Evolutionary conservation across 2,888 invertebrate species (phyloP), one percentile per base, ranked within the genome.

Genomic region (Patella depressa): DNA sequence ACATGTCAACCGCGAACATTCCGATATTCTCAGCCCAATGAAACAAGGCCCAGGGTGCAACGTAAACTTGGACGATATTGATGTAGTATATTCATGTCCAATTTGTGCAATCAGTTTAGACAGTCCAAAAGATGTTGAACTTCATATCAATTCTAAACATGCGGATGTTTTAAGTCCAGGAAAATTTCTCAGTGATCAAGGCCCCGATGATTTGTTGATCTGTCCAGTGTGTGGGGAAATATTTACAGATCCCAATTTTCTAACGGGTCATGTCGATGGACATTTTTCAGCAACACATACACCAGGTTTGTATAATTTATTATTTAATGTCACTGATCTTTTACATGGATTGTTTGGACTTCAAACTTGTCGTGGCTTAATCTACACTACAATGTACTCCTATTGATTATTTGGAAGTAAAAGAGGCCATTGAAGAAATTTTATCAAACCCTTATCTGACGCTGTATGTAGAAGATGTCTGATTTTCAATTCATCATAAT

Each of bases 101-200:
- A 93, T 96, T 71, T 96, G 96, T 91, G 94, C 95, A 89, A 93
- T 94, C 72, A 94, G 94, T 85, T 94, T 94, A n/a, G 82, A 85
- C 70, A 85, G 87, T 45, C 85, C 86, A 57, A 94, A 95, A 2
- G 96, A 96, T 89, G 93, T 96, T 74, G 96, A 96, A 91, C 92
- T 96, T 74, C 97, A 97, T 89, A 96, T 96, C 0, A 96, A 96
- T 92, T 95, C 95, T 78, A 96, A 96, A 87, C 96, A 96, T 90
- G 93, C 94, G 87, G 96, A 96, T 92, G 95, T 96, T 84, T 92
- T 96, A 77, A 96, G 95, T 90, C 96, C 95, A 92, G 92, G 90
- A 86, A 91, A 87, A 14, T 45, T 15, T 15, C 29, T 45, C 24
- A 19, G 45, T 29, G n/a, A 72, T 72, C 69, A 55, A 53, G 34